phyloP scores from a whole-genome alignment of 2,113 vertebrate species.

The Phaethon lepturus region DNA sequence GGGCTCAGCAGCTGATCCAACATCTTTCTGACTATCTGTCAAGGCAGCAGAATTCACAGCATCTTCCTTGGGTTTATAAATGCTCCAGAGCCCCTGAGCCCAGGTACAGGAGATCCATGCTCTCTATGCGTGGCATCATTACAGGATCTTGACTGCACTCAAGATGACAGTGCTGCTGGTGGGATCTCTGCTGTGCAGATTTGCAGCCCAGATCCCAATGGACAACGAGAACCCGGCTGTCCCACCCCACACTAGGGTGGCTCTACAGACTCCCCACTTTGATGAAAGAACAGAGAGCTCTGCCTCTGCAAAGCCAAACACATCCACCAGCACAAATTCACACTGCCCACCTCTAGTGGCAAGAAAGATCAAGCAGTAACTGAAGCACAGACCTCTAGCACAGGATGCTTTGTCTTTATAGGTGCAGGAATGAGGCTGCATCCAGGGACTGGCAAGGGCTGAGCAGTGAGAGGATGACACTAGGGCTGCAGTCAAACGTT shows the following conservation, averaged over 20 bases:
- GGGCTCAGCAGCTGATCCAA: neutral
- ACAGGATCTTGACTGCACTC: rapidly evolving
- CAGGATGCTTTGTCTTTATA: rapidly evolving
- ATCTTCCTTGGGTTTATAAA: neutral
- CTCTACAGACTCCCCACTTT: neutral
- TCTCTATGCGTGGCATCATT: neutral
- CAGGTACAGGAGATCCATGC: neutral
- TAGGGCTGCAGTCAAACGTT: neutral
- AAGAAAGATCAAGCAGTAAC: neutral
- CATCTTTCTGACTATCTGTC: neutral
- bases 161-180: neutral
- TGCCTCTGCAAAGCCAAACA: neutral
- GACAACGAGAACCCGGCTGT: neutral
- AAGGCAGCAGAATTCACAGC: neutral
- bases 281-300: neutral
- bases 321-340: neutral
- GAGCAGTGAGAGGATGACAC: neutral
- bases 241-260: neutral
- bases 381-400: neutral
- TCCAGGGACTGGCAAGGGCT: neutral
- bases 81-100: rapidly evolving
- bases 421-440: neutral
- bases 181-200: neutral
- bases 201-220: neutral
- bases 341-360: neutral